Conservation (phyloP, 2,888 invertebrate genomes). For the Phortica okadai region DNA sequence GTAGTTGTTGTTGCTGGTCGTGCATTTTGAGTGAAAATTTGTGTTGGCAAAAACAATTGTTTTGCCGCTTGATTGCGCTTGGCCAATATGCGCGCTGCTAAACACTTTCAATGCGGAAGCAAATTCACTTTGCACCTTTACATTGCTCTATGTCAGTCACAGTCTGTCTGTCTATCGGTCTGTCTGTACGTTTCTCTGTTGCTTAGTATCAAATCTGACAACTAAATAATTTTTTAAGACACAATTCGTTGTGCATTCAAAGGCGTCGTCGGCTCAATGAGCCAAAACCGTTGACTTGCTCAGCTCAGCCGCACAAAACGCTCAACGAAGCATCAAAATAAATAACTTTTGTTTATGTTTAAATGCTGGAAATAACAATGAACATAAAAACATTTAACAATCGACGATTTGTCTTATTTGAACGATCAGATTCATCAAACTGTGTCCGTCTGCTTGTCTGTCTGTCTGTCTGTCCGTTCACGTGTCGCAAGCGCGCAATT, state of each 20-base stretch:
- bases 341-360: too few relatives aligned
- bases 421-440: too few relatives aligned
- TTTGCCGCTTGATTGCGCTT: slow-evolving; percentile 25
- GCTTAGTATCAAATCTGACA: neutral
- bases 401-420: too few relatives aligned
- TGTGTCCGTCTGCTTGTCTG: too few relatives aligned
- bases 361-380: too few relatives aligned
- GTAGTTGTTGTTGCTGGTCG: slow-evolving; percentile 41
- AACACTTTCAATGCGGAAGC: slow-evolving; percentile 67
- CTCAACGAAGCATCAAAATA: too few relatives aligned
- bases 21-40: slow-evolving; percentile 18
- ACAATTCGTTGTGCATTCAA: neutral
- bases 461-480: too few relatives aligned
- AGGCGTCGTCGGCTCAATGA: neutral
- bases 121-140: slow-evolving; percentile 21
- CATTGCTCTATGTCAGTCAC: too few relatives aligned
- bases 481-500: too few relatives aligned
- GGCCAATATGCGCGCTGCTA: slow-evolving; percentile 23
- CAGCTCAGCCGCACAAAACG: too few relatives aligned
- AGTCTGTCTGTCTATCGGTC: too few relatives aligned
- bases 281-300: neutral
- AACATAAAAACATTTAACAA: too few relatives aligned
- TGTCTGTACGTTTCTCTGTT: neutral
- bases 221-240: neutral
- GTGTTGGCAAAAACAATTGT: slow-evolving; percentile 18